Base-by-base conservation (phyloP, 2,797 vertebrate species). In the Sarcophilus harrisii region DNA sequence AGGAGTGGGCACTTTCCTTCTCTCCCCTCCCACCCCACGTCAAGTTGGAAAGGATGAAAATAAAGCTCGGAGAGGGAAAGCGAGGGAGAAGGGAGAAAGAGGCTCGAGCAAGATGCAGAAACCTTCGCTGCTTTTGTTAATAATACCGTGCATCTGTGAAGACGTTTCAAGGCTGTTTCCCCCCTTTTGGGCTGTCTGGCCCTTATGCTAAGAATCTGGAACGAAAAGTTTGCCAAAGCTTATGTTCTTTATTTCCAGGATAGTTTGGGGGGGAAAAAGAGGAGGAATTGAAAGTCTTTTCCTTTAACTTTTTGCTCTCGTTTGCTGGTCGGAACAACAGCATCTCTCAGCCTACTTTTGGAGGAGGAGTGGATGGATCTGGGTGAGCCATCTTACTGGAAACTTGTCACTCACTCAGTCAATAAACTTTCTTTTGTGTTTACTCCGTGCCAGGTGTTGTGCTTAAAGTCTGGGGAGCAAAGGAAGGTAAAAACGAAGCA, bases 191-290 rank as follows among this genome's bases (percentile, higher is more conserved):
- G 24, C 57, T 45, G 93, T 66, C 90, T 87, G 89, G 38, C 21
- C 49, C 29, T 90, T 89, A 24, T 55, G 9, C 3, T n/a, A 38
- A 95, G 92, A 94, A 90, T 29, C 0, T 0, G 9, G 54, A 92
- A 91, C 2, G 28, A 24, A 92, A 5, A 9, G 95, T 97, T 91
- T 90, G 49, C 57, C 90, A 90, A 94, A 92, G 96, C 91, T 98
- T 98, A 98, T 97, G 97, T 95, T 92, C 57, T 54, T 95, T 87
- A 92, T n/a, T 95, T 94, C 90, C 90, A 49, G 95, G 90, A 93
- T 96, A 97, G 97, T 97, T 97, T 97, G 0, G 73, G 49, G 2
- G 6, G 0, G 32, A 32, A 32, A 32, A 89, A 29, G 0, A 54
- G 16, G 28, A 90, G 52, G 52, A 90, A 55, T 54, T 29, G 28